Conservation (phyloP, 2,888 invertebrate species). For the Pseudanteris insignis region DNA sequence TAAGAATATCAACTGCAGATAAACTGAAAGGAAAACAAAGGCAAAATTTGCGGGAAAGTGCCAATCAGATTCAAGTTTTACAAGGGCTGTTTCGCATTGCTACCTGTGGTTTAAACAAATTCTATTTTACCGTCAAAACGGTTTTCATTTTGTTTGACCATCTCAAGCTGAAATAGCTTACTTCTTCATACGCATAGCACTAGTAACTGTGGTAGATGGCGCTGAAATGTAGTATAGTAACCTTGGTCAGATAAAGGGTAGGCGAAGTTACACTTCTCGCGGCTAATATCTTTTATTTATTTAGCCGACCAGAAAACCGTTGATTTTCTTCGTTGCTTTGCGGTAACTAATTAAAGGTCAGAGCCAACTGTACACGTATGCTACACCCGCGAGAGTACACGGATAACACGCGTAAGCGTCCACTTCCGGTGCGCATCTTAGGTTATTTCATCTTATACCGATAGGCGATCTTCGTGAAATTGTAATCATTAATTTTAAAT, state of each 20-base stretch:
- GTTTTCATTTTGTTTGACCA: too few species aligned
- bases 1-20: too few species aligned
- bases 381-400: constrained; percentile 46
- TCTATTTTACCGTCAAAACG: too few species aligned
- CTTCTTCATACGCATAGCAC: too few species aligned
- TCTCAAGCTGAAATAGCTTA: too few species aligned
- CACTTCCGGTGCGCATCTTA: constrained; percentile 55
- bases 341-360: constrained; percentile 64
- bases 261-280: constrained; percentile 42
- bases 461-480: constrained; percentile 46
- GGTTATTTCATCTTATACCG: constrained; percentile 48
- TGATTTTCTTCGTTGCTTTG: constrained; percentile 56
- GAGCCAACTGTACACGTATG: constrained; percentile 48
- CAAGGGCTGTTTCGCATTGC: too few species aligned
- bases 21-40: too few species aligned
- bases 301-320: constrained; percentile 62
- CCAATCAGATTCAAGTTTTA: too few species aligned
- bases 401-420: constrained; percentile 51
- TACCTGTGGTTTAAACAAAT: too few species aligned
- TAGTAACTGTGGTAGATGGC: too few species aligned
- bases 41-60: too few species aligned
- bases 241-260: constrained; percentile 11
- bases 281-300: constrained; percentile 58
- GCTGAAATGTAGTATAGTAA: too few species aligned
- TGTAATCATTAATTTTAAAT: constrained; percentile 32